phyloP scores from a whole-genome alignment of 2,888 invertebrate genomes.

The Halictus quadricinctus region DNA sequence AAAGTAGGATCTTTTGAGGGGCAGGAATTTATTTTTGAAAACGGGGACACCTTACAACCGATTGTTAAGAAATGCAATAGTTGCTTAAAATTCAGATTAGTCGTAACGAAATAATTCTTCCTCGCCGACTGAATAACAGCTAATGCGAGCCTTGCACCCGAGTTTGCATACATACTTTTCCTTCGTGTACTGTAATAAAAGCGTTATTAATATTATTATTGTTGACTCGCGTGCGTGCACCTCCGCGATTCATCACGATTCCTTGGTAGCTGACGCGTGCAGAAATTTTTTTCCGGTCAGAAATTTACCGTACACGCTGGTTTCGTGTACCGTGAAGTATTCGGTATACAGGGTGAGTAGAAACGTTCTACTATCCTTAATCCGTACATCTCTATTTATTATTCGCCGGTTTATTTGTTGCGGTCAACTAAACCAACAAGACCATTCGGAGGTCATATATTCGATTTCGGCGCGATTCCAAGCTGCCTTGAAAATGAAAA shows the following conservation, averaged over 20 bases:
- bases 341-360: conserved; percentile 12
- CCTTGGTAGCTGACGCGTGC: conserved; percentile 9
- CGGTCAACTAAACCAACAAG: background rate
- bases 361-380: conserved; percentile 15
- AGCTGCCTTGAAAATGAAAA: background rate
- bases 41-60: background rate
- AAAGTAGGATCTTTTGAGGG: background rate
- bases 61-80: background rate
- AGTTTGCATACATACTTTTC: background rate
- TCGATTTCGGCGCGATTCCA: background rate
- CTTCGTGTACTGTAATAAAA: background rate
- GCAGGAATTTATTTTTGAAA: no score
- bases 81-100: background rate
- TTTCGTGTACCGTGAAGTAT: conserved; percentile 52
- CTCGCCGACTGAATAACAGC: background rate
- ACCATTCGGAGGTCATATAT: background rate
- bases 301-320: conserved; percentile 50
- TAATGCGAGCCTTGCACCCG: background rate
- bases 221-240: conserved; percentile 22
- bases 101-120: background rate
- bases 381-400: background rate
- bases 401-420: background rate
- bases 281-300: conserved; percentile 47
- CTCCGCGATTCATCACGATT: conserved; percentile 24
- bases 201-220: conserved; percentile 11